Evolutionary conservation across 2,888 invertebrate genomes (phyloP).

Genomic region (Acanthosepion pharaonis): DNA sequence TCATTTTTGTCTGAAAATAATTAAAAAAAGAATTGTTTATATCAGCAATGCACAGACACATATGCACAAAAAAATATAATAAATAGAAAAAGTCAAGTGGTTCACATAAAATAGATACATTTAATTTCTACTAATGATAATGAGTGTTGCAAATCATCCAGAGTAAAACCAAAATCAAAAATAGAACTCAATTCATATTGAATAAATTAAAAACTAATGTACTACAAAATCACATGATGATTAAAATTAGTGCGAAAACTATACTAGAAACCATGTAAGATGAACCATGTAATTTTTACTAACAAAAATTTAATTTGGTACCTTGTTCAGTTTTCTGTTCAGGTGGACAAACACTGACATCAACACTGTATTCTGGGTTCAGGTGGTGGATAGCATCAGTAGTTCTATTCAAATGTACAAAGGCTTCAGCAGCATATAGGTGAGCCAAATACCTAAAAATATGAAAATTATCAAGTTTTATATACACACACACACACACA

Average conservation of each 20-base stretch:
- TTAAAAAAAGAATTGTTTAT: slow-evolving; percentile 45
- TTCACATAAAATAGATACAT: too few relatives aligned
- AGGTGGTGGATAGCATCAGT: slow-evolving; percentile 88
- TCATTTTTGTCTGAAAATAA: slow-evolving; percentile 58
- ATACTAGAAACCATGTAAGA: neutral
- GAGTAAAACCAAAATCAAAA: too few relatives aligned
- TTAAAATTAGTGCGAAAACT: neutral
- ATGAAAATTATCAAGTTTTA: neutral
- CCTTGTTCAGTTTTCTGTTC: slow-evolving; percentile 67
- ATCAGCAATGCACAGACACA: too few relatives aligned
- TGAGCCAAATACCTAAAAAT: slow-evolving; percentile 81
- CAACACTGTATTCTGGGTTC: slow-evolving; percentile 76
- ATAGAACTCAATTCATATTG: too few relatives aligned
- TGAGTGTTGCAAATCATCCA: too few relatives aligned
- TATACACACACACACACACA: too few relatives aligned
- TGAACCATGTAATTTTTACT: neutral
- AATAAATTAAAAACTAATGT: neutral
- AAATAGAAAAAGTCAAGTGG: too few relatives aligned
- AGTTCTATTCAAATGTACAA: slow-evolving; percentile 85
- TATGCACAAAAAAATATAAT: too few relatives aligned
- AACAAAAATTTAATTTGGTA: slow-evolving; percentile 46
- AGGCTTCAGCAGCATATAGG: slow-evolving; percentile 91
- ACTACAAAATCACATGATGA: neutral
- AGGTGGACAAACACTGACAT: slow-evolving; percentile 68
- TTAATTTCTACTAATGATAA: too few relatives aligned